Percentiles rank a stretch among this genome's conserved stretches.
phyloP scores from a whole-genome alignment of 2,113 vertebrate genomes.

The Columba janthina region DNA sequence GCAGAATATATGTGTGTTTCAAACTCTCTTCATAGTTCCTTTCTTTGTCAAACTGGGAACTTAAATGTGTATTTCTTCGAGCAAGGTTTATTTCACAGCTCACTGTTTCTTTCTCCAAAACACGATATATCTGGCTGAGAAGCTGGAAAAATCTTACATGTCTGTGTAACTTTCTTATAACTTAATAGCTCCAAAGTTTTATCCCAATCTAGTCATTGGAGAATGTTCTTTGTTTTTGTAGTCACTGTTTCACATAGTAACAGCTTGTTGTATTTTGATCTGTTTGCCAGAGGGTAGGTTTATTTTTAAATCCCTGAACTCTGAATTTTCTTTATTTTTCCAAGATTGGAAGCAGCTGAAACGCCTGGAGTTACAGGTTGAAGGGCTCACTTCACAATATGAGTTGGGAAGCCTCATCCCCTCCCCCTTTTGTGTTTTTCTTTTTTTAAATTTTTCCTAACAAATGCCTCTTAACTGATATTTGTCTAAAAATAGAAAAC shows the following conservation, averaged over 20 bases:
- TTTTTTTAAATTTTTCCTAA: constrained; percentile 81
- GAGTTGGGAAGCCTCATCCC: constrained; percentile 74
- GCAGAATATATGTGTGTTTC: background rate
- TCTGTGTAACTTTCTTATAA: constrained; percentile 74
- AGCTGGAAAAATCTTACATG: constrained; percentile 74
- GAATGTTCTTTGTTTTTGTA: constrained; percentile 84
- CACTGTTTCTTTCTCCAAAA: constrained; percentile 51
- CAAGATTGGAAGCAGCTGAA: constrained; percentile 87
- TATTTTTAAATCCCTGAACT: constrained; percentile 89
- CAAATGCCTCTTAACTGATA: constrained; percentile 91
- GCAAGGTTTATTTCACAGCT: constrained; percentile 32
- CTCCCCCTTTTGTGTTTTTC: constrained; percentile 77
- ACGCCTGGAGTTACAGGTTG: constrained; percentile 84
- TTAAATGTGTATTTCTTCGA: constrained; percentile 14
- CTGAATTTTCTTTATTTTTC: constrained; percentile 85
- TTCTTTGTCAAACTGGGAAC: background rate
- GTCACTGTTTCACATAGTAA: constrained; percentile 80
- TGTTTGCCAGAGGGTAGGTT: constrained; percentile 81
- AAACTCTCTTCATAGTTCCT: constrained; percentile 4
- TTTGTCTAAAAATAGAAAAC: constrained; percentile 95
- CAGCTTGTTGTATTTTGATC: constrained; percentile 86
- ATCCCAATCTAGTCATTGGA: constrained; percentile 78
- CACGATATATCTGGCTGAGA: constrained; percentile 67
- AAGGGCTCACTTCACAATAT: constrained; percentile 78
- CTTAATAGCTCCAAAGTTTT: constrained; percentile 71